Conservation (phyloP, 1,140 invertebrate species). For the Cardiocondyla obscurior region DNA sequence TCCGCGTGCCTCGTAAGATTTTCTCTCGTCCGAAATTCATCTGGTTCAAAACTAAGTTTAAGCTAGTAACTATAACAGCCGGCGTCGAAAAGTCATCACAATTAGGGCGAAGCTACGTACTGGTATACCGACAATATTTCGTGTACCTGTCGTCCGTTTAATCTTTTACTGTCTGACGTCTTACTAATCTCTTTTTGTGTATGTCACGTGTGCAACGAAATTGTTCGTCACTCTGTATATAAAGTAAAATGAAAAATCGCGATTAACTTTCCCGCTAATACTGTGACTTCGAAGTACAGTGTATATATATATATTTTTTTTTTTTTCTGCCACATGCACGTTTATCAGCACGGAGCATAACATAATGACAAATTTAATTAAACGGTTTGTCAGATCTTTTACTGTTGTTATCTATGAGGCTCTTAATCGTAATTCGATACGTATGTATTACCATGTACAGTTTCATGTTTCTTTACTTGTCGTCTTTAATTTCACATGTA, state of each 20-base stretch:
- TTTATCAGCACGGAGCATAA: not conserved
- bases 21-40: not conserved
- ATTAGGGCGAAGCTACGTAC: constrained; percentile 32
- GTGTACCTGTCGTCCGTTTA: constrained; percentile 1
- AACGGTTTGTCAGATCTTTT: constrained; percentile 8
- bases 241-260: constrained; percentile 18
- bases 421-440: constrained; percentile 4
- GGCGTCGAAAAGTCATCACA: constrained; percentile 5
- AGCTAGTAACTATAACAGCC: constrained; percentile 12
- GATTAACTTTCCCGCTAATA: constrained; percentile 14
- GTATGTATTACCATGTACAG: not conserved
- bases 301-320: too few relatives aligned
- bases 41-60: constrained; percentile 12
- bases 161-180: not conserved
- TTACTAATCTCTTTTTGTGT: constrained; percentile 38
- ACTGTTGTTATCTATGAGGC: not conserved
- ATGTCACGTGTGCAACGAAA: constrained; percentile 33
- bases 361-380: constrained; percentile 9
- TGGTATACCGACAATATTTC: not conserved
- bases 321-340: not conserved
- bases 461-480: constrained; percentile 2
- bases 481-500: constrained; percentile 8
- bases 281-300: not conserved
- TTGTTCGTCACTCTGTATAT: constrained; percentile 1
- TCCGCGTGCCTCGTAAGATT: not conserved